Percentiles rank a stretch among this genome's conserved stretches.
Evolutionary conservation across 2,888 invertebrate species (phyloP).

Genomic region (Encarsia formosa): DNA sequence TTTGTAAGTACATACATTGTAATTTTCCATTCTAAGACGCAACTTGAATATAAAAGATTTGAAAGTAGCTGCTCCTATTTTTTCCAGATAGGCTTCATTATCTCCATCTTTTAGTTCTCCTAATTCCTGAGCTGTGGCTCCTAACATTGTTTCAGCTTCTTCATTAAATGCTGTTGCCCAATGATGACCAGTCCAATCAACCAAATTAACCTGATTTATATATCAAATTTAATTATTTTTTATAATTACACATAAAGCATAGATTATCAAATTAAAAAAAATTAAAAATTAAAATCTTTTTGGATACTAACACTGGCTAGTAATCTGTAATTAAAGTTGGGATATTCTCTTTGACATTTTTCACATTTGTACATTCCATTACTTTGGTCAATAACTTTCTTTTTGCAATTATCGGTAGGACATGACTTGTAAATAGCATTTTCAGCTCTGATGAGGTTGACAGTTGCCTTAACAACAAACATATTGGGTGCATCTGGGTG

Average conservation of each 20-base stretch:
- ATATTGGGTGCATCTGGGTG: constrained; percentile 76
- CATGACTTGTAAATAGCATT: constrained; percentile 91
- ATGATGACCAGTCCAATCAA: constrained; percentile 81
- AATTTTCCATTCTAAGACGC: constrained; percentile 85
- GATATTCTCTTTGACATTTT: constrained; percentile 83
- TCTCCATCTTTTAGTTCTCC: constrained; percentile 71
- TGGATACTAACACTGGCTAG: constrained; percentile 73
- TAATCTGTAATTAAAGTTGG: constrained; percentile 81
- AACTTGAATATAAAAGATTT: constrained; percentile 78
- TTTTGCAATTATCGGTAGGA: constrained; percentile 84
- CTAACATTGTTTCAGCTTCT: constrained; percentile 73
- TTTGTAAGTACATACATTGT: constrained; percentile 66
- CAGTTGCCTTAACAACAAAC: constrained; percentile 72
- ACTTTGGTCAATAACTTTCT: constrained; percentile 86
- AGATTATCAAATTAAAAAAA: no score
- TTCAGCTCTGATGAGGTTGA: constrained; percentile 74
- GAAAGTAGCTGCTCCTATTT: constrained; percentile 74
- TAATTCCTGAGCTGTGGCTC: constrained; percentile 67
- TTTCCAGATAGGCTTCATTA: constrained; percentile 61
- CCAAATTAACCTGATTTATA: constrained; percentile 68
- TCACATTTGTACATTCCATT: constrained; percentile 91
- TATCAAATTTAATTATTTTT: not conserved
- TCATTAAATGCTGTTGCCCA: constrained; percentile 92
- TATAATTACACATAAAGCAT: no score
- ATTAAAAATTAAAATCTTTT: not conserved